Conservation (phyloP, 1,140 invertebrate genomes). For the Caerostris darwini region DNA sequence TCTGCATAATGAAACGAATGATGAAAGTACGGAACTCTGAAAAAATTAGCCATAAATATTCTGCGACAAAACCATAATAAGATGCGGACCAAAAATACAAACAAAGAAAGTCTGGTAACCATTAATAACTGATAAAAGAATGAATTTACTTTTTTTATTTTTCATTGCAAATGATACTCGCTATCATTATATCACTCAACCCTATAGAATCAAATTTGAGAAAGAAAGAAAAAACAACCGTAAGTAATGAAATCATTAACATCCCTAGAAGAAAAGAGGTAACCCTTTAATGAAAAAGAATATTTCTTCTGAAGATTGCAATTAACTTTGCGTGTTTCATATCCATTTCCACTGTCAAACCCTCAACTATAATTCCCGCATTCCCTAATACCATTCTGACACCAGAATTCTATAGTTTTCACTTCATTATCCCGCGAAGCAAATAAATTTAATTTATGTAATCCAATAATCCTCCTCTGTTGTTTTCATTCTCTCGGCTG, state of each 20-base stretch:
- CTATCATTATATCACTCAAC: too few species aligned
- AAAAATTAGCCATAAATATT: too few species aligned
- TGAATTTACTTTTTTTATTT: too few species aligned
- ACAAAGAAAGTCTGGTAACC: too few species aligned
- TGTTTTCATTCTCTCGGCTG: conserved; percentile 51
- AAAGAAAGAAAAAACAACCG: not conserved
- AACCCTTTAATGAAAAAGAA: not conserved
- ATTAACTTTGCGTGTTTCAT: not conserved
- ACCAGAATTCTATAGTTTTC: not conserved
- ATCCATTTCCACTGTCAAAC: conserved; percentile 10
- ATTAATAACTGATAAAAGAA: too few species aligned
- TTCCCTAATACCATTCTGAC: not conserved
- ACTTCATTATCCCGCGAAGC: conserved; percentile 40
- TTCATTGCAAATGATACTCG: too few species aligned
- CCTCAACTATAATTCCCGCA: not conserved
- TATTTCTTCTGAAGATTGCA: not conserved
- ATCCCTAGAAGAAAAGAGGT: not conserved
- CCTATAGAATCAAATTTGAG: too few species aligned
- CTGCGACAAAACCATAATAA: too few species aligned
- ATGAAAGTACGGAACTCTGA: too few species aligned
- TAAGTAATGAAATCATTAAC: conserved; percentile 5
- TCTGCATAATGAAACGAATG: too few species aligned
- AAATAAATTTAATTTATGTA: conserved; percentile 63
- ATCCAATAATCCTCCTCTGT: conserved; percentile 59
- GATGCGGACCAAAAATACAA: too few species aligned